These are phyloP conservation scores for Calameuta idolon DNA, from an alignment of 2,888 invertebrate genomes.

Conservation along the genomic window DNA sequence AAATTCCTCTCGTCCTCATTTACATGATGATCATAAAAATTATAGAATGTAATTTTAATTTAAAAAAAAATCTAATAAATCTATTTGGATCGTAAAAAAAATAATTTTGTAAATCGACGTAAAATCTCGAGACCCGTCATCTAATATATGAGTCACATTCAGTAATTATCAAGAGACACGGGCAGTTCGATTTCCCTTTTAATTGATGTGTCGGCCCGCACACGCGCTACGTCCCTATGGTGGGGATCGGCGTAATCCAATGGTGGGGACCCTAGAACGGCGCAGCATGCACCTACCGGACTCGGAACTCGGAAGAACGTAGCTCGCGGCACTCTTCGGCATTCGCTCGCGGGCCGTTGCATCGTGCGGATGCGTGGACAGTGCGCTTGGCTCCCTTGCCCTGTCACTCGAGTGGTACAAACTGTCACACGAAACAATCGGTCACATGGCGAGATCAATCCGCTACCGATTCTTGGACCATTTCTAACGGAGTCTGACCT, in stretches of 20 bases:
- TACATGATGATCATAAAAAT: not conserved
- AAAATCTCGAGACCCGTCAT: not conserved
- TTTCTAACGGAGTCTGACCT: not conserved
- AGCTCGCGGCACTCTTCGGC: conserved; percentile 30
- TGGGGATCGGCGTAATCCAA: conserved; percentile 27
- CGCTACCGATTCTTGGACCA: not conserved
- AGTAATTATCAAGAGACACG: not conserved
- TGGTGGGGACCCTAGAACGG: conserved; percentile 2
- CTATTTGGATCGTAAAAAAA: not conserved
- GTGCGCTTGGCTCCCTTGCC: not conserved
- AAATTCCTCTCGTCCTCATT: not conserved
- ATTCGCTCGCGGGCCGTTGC: conserved; percentile 44
- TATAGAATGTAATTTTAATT: not conserved
- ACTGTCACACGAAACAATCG: conserved; percentile 1
- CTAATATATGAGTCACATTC: not conserved
- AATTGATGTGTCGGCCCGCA: not conserved
- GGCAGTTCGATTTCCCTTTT: not conserved
- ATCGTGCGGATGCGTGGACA: conserved; percentile 23
- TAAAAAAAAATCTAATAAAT: not conserved
- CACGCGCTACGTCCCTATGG: conserved; percentile 6
- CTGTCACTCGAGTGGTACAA: not conserved
- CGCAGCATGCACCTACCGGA: conserved; percentile 32
- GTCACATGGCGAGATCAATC: not conserved
- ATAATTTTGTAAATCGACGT: not conserved
- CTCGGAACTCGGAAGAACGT: conserved; percentile 47